A percentile compares a stretch with the other conserved stretches of the same genome.
These are phyloP conservation scores for Eupleurogrammus muticus DNA, from an alignment of 2,797 vertebrate species.

Conservation along the genomic window DNA sequence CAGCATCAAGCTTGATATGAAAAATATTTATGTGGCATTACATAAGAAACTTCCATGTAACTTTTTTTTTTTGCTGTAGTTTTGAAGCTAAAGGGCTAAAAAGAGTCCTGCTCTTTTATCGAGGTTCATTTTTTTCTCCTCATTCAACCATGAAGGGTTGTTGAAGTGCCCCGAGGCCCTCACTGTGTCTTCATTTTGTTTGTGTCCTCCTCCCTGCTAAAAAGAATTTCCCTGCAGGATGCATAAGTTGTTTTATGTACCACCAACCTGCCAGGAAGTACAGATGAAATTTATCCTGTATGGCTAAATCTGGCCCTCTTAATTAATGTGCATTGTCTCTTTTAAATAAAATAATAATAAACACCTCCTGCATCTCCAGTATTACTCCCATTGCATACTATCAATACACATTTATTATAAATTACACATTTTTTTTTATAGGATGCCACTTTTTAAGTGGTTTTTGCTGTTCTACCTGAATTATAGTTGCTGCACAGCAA, in stretches of 20 bases:
- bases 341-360: too few species aligned
- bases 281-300: too few species aligned
- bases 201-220: conserved; percentile 17
- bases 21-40: neutral
- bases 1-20: neutral
- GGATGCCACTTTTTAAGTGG: too few species aligned
- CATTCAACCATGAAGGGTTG: conserved; percentile 52
- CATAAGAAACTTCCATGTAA: neutral
- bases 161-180: conserved; percentile 53
- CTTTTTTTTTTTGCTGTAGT: neutral
- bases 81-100: conserved; percentile 50
- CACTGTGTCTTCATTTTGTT: conserved; percentile 40
- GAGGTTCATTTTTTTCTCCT: conserved; percentile 40
- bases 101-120: conserved; percentile 47
- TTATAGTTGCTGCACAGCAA: too few species aligned
- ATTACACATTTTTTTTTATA: too few species aligned
- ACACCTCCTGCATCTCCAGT: too few species aligned
- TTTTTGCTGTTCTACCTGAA: too few species aligned
- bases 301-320: too few species aligned
- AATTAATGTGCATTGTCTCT: too few species aligned
- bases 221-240: conserved; percentile 12
- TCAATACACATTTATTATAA: too few species aligned
- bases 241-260: neutral
- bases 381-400: too few species aligned
- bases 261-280: too few species aligned